phyloP scores from a whole-genome alignment of 2,797 vertebrate species.

The Urosaurus nigricauda region DNA sequence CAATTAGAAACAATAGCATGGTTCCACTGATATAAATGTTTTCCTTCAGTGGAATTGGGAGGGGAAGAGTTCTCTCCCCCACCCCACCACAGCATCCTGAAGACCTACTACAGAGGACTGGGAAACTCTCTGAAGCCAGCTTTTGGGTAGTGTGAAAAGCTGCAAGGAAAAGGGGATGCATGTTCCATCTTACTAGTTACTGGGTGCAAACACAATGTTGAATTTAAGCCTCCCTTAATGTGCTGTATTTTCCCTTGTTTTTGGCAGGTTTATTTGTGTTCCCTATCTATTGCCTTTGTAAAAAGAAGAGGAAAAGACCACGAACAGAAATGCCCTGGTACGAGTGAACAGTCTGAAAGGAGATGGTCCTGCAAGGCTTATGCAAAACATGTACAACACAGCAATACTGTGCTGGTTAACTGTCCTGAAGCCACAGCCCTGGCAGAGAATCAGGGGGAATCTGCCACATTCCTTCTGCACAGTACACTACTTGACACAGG shows the following conservation, averaged over 20 bases:
- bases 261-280: slow-evolving; percentile 91
- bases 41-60: not conserved
- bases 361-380: slow-evolving; percentile 69
- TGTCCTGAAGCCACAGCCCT: slow-evolving; percentile 56
- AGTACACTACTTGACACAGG: slow-evolving; percentile 73
- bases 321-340: slow-evolving; percentile 86
- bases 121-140: not conserved
- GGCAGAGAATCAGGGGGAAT: slow-evolving; percentile 56
- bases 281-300: slow-evolving; percentile 96
- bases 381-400: slow-evolving; percentile 57
- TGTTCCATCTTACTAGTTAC: not conserved
- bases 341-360: slow-evolving; percentile 55
- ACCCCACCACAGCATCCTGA: no score
- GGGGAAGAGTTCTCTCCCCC: not conserved
- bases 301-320: slow-evolving; percentile 93
- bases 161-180: not conserved
- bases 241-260: slow-evolving; percentile 29
- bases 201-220: not conserved
- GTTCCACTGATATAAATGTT: not conserved
- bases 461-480: slow-evolving; percentile 51
- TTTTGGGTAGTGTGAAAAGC: not conserved
- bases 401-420: slow-evolving; percentile 66
- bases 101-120: not conserved
- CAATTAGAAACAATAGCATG: not conserved
- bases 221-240: slow-evolving; percentile 22